Evolutionary conservation across 2,888 invertebrate genomes (phyloP).

Genomic region (Yponomeuta sedellus): DNA sequence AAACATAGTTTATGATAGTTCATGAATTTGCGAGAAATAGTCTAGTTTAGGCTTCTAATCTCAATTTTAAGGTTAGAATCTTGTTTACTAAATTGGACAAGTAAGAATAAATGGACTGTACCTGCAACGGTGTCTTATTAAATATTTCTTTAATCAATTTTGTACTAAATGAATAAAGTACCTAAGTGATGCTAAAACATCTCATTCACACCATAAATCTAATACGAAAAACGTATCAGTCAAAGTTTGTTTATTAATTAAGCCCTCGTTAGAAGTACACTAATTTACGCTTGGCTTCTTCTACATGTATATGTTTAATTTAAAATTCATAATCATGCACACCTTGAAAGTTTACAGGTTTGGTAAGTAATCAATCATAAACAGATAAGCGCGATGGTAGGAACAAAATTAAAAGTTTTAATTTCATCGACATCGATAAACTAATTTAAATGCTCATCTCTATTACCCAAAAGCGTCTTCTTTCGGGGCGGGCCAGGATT

Average conservation of each 20-base stretch:
- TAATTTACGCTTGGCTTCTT: conserved; percentile 8
- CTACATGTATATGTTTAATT: background rate
- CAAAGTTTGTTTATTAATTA: conserved; percentile 2
- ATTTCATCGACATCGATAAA: conserved; percentile 13
- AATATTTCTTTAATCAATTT: conserved; percentile 29
- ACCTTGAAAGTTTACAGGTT: background rate
- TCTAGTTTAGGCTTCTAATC: no score
- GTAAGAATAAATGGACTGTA: no score
- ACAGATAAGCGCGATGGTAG: background rate
- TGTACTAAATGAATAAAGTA: conserved; percentile 58
- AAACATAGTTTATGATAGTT: no score
- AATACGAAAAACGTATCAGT: conserved; percentile 16
- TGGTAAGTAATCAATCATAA: no score
- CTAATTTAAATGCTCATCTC: background rate
- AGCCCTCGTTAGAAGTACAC: background rate
- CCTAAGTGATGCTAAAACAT: conserved; percentile 61
- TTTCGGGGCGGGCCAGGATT: background rate
- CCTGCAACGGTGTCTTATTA: background rate
- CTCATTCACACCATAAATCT: conserved; percentile 49
- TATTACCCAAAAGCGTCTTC: background rate
- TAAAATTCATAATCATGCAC: background rate
- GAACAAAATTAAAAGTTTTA: background rate
- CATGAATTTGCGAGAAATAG: no score
- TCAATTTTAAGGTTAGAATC: no score
- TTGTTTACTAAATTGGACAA: no score